Percentiles rank a stretch among this genome's conserved stretches.
These are phyloP conservation scores for Epinotia brunnichana DNA, from an alignment of 2,888 invertebrate species.

Conservation along the genomic window DNA sequence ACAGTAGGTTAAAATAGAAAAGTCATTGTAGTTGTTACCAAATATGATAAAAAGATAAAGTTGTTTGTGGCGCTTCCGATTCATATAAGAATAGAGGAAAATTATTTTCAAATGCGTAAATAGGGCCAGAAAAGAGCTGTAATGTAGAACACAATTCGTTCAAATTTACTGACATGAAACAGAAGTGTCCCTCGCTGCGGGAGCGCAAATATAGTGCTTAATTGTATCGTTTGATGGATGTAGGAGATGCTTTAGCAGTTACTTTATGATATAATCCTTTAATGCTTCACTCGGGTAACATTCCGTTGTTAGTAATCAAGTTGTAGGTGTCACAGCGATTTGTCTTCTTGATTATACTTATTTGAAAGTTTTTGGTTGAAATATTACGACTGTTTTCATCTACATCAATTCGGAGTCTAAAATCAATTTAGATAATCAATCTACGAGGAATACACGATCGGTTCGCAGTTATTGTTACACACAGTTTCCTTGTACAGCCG, in stretches of 20 bases:
- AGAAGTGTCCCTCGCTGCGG: slow-evolving; percentile 25
- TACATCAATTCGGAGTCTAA: no score
- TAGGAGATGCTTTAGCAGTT: neutral
- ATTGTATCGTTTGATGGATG: slow-evolving; percentile 32
- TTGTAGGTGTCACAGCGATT: slow-evolving; percentile 7
- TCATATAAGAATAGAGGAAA: neutral
- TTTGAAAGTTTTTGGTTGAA: neutral
- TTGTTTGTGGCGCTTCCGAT: neutral
- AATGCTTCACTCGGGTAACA: slow-evolving; percentile 16
- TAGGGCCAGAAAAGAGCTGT: neutral
- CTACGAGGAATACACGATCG: neutral
- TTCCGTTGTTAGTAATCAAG: slow-evolving; percentile 3
- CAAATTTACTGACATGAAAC: slow-evolving; percentile 35
- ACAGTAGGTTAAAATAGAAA: neutral
- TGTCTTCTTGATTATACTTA: slow-evolving; percentile 3
- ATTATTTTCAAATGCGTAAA: slow-evolving; percentile 4
- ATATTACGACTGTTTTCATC: neutral
- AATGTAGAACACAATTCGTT: slow-evolving; percentile 33
- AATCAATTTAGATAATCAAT: slow-evolving; percentile 9
- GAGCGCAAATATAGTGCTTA: slow-evolving; percentile 20
- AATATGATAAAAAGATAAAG: neutral
- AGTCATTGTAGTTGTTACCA: neutral
- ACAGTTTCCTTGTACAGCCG: neutral
- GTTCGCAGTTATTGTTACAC: neutral
- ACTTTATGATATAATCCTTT: slow-evolving; percentile 13